Percentiles rank a stretch among this genome's conserved stretches.
These are phyloP conservation scores for Marmota monax DNA, from an alignment of 2,113 vertebrate species.

Conservation along the genomic window DNA sequence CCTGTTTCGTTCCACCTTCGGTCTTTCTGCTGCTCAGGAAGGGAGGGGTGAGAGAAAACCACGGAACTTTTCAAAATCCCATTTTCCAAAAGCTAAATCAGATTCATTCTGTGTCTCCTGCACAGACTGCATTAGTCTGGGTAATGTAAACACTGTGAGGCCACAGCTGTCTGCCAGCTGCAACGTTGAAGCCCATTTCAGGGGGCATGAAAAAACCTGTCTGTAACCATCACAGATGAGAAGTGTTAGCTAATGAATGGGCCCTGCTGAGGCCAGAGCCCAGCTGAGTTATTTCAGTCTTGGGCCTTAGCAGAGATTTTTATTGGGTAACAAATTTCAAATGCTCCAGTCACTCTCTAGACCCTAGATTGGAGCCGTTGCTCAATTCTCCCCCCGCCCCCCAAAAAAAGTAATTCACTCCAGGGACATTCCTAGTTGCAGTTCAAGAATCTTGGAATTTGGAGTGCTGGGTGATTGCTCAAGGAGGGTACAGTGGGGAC, in stretches of 20 bases:
- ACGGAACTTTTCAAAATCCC: slow-evolving; percentile 78
- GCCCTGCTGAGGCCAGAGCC: slow-evolving; percentile 81
- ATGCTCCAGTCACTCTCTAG: slow-evolving; percentile 76
- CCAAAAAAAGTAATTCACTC: slow-evolving; percentile 63
- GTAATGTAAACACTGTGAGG: slow-evolving; percentile 83
- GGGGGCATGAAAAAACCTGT: slow-evolving; percentile 85
- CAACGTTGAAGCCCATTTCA: slow-evolving; percentile 78
- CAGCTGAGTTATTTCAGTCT: slow-evolving; percentile 83
- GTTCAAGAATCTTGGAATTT: slow-evolving; percentile 72
- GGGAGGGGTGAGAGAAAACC: slow-evolving; percentile 60
- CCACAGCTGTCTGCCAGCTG: slow-evolving; percentile 84
- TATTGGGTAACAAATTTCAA: slow-evolving; percentile 84
- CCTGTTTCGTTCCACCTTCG: slow-evolving; percentile 69
- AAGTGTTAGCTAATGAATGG: slow-evolving; percentile 85
- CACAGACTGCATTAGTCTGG: slow-evolving; percentile 77
- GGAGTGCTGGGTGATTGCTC: slow-evolving; percentile 69
- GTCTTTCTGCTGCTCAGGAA: slow-evolving; percentile 55
- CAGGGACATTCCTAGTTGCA: slow-evolving; percentile 74
- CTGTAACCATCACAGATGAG: slow-evolving; percentile 84
- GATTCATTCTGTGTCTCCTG: slow-evolving; percentile 81
- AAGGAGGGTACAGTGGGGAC: neutral
- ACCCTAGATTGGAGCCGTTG: slow-evolving; percentile 59
- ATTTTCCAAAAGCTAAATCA: slow-evolving; percentile 82
- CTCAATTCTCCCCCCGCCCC: slow-evolving; percentile 33
- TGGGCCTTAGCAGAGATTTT: slow-evolving; percentile 80